phyloP scores from a whole-genome alignment of 2,888 invertebrate species.

The Trichogramma evanescens region DNA sequence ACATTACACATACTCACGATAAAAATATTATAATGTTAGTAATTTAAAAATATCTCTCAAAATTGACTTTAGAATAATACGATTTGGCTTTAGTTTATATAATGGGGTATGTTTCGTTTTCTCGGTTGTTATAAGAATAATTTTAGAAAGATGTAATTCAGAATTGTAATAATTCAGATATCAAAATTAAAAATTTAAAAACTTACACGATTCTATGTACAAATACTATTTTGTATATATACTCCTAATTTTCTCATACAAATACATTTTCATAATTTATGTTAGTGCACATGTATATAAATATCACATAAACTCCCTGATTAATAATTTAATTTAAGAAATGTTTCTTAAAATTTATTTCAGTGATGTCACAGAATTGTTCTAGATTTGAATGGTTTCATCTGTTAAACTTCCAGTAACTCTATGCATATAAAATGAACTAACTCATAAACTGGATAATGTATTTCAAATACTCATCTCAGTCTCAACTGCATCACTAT shows the following conservation, averaged over 20 bases:
- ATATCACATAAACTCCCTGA: too few relatives aligned
- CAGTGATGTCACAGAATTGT: not conserved
- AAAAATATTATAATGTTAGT: not conserved
- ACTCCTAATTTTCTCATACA: not conserved
- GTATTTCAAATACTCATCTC: constrained; percentile 15
- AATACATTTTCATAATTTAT: not conserved
- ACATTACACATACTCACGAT: not conserved
- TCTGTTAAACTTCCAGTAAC: constrained; percentile 17
- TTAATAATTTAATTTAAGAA: not conserved
- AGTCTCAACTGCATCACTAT: constrained; percentile 14
- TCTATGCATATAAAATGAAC: constrained; percentile 4
- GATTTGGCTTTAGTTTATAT: not conserved
- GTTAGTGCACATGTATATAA: too few relatives aligned
- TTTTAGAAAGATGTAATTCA: too few relatives aligned
- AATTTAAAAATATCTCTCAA: not conserved
- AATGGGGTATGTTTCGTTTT: too few relatives aligned
- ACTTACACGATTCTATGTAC: not conserved
- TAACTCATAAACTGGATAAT: constrained; percentile 9
- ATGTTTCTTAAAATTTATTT: constrained; percentile 3
- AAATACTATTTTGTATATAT: not conserved
- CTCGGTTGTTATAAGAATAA: too few relatives aligned
- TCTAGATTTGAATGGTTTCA: not conserved
- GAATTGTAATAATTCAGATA: too few relatives aligned
- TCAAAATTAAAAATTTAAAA: not conserved
- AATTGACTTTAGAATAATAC: not conserved